Base-by-base conservation (phyloP, 53 echinoderm and acorn worm species). In the Holothuria scabra region DNA sequence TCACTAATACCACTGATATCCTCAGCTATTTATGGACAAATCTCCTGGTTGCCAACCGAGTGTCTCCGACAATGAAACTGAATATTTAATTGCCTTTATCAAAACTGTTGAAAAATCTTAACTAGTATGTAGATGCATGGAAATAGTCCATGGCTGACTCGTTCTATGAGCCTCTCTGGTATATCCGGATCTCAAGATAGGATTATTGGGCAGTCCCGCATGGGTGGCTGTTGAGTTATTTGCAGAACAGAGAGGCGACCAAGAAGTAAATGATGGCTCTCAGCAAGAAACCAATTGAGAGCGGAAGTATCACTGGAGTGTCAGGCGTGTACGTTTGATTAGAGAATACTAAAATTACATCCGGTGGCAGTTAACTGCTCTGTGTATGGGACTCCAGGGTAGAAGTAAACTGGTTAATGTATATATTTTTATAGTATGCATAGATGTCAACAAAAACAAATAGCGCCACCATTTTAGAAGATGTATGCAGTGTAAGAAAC, bases 341-440 rank as follows among this genome's bases (percentile, higher is more conserved):
- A 72, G 37, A 44, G 46, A 44, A 28, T 48, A 35, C 44, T 72
- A 48, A 72, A 20, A 34, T 72, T 72, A 46, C 46, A 72, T 72
- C 72, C 72, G 46, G 46, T 72, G 46, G 72, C 72, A 72, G 72
- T 72, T 72, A 72, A 72, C 48, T 72, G 72, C 72, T 72, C 24
- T 35, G 19, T 46, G 49, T 25, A 72, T 44, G 44, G 24, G 72
- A 48, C 72, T 46, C 48, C 34, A 72, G 25, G 4, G 16, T 31
- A 29, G 2, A 41, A 5, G 41, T 41, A 41, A 41, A 41, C 10
- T 41, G 8, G 41, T 41, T 41, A 41, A 8, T 41, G 41, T 41
- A 41, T 41, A 41, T n/a, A n/a, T n/a, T n/a, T n/a, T n/a, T n/a
- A n/a, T 10, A 6, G 41, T 41, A 41, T 37, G 34, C 38, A 20